Evolutionary conservation across 1,140 invertebrate genomes (phyloP), one percentile per base, ranked within the genome.

Genomic region (Brachystomella parvula): DNA sequence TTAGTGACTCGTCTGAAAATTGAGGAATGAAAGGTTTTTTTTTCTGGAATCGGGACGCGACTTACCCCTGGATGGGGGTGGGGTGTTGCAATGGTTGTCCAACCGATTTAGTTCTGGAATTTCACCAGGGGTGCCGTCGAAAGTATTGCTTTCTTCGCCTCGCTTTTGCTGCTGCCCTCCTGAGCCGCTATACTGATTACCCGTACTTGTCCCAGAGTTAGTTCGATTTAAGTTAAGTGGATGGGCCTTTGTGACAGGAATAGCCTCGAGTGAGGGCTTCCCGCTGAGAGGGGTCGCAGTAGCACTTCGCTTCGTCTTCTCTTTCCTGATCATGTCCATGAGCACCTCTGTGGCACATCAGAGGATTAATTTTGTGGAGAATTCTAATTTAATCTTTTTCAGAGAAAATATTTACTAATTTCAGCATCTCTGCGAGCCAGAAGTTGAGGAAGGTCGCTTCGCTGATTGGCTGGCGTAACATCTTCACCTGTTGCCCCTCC

Each of bases 261-360:
- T 53, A 53, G 12, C 24, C 24, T 53, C 49, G 6, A 17, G 6
- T 12, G 49, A 53, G 21, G 6, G 9, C 6, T 24, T 53, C 9
- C 15, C 6, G 24, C 49, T 53, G 21, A 24, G 12, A 24, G 49
- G 9, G 12, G 3, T n/a, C 32, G 30, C 47, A 33, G 26, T 31
- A 0, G 3, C 3, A n/a, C 35, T 31, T n/a, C 47, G 26, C 32
- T 66, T 70, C 26, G 64, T 39, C n/a, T 66, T 63, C 31, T 70
- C 68, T 28, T 58, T 63, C 21, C 64, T 26, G 6, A 70, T 39
- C 65, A 66, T 66, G 39, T 66, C 58, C 12, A 65, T 61, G 1
- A 70, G 39, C 1, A 66, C 68, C 28, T 66, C 67, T 69, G 53
- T 19, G 3, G 58, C 28, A 17, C 2, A 24, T 53, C 24, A 2